Evolutionary conservation across 2,113 vertebrate species (phyloP).

Genomic region (Dasyurus viverrinus): DNA sequence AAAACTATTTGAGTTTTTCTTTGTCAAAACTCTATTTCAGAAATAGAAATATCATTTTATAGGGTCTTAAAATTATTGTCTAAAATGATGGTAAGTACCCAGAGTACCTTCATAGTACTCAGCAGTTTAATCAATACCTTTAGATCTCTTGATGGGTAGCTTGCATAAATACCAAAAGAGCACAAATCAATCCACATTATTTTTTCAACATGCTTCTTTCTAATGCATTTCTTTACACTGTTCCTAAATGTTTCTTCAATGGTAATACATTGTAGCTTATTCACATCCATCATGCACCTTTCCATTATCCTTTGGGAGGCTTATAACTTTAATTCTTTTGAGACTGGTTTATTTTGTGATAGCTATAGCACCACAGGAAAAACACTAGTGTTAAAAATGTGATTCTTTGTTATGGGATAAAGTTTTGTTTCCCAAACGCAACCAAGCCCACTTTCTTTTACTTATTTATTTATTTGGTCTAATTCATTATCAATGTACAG

Average conservation of each 20-base stretch:
- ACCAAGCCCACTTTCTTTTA: not conserved
- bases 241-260: not conserved
- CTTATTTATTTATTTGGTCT: not conserved
- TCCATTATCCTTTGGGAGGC: not conserved
- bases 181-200: not conserved
- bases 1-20: no score
- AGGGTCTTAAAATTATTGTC: no score
- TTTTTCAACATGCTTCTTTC: not conserved
- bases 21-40: no score
- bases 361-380: not conserved
- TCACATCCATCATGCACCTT: not conserved
- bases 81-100: not conserved
- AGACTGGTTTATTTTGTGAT: not conserved
- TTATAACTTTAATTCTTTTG: not conserved
- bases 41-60: no score
- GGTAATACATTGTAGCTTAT: not conserved
- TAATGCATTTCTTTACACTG: not conserved
- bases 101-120: not conserved
- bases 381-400: not conserved
- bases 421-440: not conserved
- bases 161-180: not conserved
- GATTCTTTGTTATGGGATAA: not conserved
- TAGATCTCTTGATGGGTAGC: not conserved
- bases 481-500: not conserved
- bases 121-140: not conserved